Conservation (phyloP, 2,888 invertebrate genomes). For the Seira ritae region DNA sequence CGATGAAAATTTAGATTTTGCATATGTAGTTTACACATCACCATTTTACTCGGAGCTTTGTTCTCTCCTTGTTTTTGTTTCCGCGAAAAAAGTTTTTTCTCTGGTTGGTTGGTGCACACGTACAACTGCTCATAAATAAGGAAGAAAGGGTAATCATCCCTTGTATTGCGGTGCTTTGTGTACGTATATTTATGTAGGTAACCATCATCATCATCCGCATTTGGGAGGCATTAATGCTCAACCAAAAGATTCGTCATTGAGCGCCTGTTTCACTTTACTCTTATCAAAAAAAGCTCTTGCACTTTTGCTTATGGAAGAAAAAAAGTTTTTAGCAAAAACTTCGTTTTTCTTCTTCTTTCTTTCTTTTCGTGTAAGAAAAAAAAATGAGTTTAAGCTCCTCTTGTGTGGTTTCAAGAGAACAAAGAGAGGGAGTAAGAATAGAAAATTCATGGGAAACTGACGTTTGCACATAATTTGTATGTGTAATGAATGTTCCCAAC, state of each 20-base stretch:
- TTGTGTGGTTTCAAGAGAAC: conserved; percentile 43
- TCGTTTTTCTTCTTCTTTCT: conserved; percentile 11
- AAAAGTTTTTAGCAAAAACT: conserved; percentile 24
- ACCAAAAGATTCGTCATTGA: conserved; percentile 10
- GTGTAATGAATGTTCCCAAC: conserved; percentile 67
- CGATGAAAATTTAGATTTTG: conserved; percentile 1
- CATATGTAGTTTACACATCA: not conserved
- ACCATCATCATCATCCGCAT: not conserved
- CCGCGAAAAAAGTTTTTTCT: conserved; percentile 41
- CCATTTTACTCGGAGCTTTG: conserved; percentile 8
- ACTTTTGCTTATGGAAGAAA: conserved; percentile 12
- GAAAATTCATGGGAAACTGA: conserved; percentile 65
- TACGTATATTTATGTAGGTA: conserved; percentile 7
- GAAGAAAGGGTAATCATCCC: conserved; percentile 17
- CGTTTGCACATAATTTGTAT: conserved; percentile 64
- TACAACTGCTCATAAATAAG: conserved; percentile 34
- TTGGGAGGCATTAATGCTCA: conserved; percentile 14
- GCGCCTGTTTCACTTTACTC: not conserved
- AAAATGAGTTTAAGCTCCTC: conserved; percentile 34
- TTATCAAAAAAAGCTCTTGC: conserved; percentile 2
- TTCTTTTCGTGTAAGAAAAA: conserved; percentile 40
- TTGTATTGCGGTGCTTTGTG: not conserved
- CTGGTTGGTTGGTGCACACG: conserved; percentile 52
- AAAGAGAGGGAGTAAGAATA: conserved; percentile 42
- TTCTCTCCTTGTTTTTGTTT: conserved; percentile 10